Percentiles rank a stretch among this genome's conserved stretches.
Evolutionary conservation across 2,113 vertebrate genomes (phyloP).

Genomic region (Camelus dromedarius): DNA sequence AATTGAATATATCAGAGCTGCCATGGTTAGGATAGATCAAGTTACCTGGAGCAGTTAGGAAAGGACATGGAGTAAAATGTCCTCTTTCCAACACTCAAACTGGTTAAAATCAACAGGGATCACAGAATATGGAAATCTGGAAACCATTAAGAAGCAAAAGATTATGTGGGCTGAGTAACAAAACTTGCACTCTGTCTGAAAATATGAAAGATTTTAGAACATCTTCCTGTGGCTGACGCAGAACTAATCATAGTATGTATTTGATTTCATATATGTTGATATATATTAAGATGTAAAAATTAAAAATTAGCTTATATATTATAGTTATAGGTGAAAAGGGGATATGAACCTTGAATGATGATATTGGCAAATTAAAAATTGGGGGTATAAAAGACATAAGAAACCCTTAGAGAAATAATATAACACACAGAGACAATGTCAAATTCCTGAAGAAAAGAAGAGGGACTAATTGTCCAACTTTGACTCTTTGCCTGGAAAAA

Average conservation of each 20-base stretch:
- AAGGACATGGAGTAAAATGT: not conserved
- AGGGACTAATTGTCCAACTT: not conserved
- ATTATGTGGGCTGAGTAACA: not conserved
- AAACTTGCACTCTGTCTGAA: not conserved
- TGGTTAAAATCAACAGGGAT: not conserved
- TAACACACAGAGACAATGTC: not conserved
- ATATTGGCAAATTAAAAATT: not conserved
- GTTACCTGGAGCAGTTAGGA: not conserved
- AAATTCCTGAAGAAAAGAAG: not conserved
- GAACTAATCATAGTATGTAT: not conserved
- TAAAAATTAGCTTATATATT: not conserved
- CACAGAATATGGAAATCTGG: not conserved
- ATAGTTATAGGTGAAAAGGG: not conserved
- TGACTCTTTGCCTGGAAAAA: not conserved
- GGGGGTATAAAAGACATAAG: not conserved
- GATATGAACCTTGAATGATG: not conserved
- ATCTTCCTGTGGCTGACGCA: not conserved
- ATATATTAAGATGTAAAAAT: not conserved
- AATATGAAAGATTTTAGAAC: not conserved
- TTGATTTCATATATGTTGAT: not conserved
- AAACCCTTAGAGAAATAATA: not conserved
- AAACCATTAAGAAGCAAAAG: not conserved
- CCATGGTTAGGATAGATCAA: not conserved
- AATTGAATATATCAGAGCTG: not conserved
- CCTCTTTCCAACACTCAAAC: not conserved